A percentile compares a stretch with the other conserved stretches of the same genome.
phyloP scores from a whole-genome alignment of 2,888 invertebrate genomes.

The Uropetala carovei region DNA sequence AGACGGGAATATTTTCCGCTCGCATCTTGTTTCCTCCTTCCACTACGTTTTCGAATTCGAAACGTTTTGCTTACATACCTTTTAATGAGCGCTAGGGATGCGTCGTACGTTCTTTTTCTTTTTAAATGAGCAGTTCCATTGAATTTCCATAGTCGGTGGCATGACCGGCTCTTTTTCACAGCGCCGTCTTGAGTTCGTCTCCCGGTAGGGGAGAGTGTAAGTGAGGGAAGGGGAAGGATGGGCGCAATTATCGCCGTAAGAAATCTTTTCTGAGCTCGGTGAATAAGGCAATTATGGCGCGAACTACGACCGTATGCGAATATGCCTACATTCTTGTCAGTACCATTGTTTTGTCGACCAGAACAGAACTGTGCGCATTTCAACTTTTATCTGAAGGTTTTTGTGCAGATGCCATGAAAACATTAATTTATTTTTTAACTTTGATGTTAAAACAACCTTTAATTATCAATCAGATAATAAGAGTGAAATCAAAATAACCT shows the following conservation, averaged over 20 bases:
- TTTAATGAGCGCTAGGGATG: background rate
- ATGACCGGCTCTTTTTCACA: background rate
- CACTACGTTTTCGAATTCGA: background rate
- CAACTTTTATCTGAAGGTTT: background rate
- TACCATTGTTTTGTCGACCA: background rate
- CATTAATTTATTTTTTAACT: too few species aligned
- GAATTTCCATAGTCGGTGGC: background rate
- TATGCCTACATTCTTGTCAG: background rate
- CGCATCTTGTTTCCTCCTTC: background rate
- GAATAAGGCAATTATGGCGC: background rate
- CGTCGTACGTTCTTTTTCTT: background rate
- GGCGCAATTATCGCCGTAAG: background rate
- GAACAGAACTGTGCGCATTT: background rate
- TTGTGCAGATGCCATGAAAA: too few species aligned
- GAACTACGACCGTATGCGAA: background rate
- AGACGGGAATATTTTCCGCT: background rate
- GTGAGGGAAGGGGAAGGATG: background rate
- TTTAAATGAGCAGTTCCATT: background rate
- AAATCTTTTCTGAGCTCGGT: background rate
- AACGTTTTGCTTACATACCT: constrained; percentile 4
- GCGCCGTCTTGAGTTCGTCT: background rate
- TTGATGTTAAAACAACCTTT: too few species aligned
- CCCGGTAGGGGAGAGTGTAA: background rate
- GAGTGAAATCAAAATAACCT: too few species aligned
- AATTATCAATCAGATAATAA: too few species aligned